These are phyloP conservation scores for Tenodera sinensis DNA, from an alignment of 2,888 invertebrate species.

Conservation along the genomic window DNA sequence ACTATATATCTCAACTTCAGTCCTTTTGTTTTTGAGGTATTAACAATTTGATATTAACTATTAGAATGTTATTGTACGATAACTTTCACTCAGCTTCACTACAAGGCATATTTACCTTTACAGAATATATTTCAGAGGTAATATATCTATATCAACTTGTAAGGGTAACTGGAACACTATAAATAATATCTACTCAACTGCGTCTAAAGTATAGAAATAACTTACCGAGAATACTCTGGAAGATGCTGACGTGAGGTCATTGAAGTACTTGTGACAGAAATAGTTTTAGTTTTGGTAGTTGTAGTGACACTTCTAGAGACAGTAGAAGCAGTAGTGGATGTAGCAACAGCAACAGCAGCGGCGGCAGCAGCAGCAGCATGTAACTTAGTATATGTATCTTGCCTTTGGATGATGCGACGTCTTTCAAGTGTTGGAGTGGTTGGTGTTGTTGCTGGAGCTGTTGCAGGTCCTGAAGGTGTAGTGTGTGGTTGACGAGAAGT, in stretches of 20 bases:
- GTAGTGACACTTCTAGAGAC: not conserved
- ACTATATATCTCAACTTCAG: too few species aligned
- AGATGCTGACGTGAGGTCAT: not conserved
- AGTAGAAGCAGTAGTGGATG: too few species aligned
- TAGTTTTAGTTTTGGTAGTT: not conserved
- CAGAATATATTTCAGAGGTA: too few species aligned
- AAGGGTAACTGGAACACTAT: too few species aligned
- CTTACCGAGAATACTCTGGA: not conserved
- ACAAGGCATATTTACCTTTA: too few species aligned
- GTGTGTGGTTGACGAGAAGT: not conserved
- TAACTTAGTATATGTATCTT: conserved; percentile 41
- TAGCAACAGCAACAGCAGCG: not conserved
- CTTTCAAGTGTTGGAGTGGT: not conserved
- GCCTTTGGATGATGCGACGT: conserved; percentile 37
- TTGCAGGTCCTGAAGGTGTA: not conserved
- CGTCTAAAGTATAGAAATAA: not conserved
- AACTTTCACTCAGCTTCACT: too few species aligned
- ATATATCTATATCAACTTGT: too few species aligned
- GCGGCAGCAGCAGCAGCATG: not conserved
- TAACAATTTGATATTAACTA: too few species aligned
- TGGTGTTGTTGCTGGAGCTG: not conserved
- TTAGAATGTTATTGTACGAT: too few species aligned
- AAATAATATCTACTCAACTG: too few species aligned
- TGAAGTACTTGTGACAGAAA: not conserved
- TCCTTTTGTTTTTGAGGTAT: too few species aligned